Base-by-base conservation (phyloP, 1,140 invertebrate genomes). In the Neodiprion lecontei region DNA sequence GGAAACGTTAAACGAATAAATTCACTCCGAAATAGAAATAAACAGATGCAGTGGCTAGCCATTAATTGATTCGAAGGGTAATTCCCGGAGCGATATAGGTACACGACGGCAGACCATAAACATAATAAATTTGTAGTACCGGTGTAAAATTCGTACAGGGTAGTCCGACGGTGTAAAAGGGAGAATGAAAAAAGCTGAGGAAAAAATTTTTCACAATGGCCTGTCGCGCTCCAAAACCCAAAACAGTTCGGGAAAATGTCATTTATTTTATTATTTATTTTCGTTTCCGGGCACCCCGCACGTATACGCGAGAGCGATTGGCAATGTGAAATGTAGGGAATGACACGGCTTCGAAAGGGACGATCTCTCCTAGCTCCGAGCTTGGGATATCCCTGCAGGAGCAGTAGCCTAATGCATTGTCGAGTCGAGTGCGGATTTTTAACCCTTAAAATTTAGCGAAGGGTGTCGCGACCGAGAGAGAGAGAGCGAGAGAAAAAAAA, bases 211-310 rank as follows among this genome's bases (percentile, higher is more conserved):
- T 21, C 49, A 78, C 69, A 78, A 66, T 70, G 28, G 69, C 77
- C 73, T 74, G 77, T 78, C 70, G 71, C 77, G 79, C 77, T 79
- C 81, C 84, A 83, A 82, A 85, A 86, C 83, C 87, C 86, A 86
- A 88, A 88, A 88, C 82, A 88, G 84, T 87, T 83, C 82, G 74
- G 83, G 76, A 79, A 79, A 85, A 83, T 88, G 87, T 88, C 85
- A 85, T 86, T 87, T 84, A 82, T 85, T 80, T 83, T 79, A 84
- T 88, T 88, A 89, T 89, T 89, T 89, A 88, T 89, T 86, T 86
- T 82, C 78, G 76, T 81, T 78, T 77, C 53, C 9, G n/a, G 53
- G 53, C n/a, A 61, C 11, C 11, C 11, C 11, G 53, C n/a, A 61
- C 28, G 28, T 40, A 40, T 9, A 61, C 28, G 53, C 53, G 5